Base-by-base conservation (phyloP, 2,888 invertebrate genomes). In the Prenolepis imparis region DNA sequence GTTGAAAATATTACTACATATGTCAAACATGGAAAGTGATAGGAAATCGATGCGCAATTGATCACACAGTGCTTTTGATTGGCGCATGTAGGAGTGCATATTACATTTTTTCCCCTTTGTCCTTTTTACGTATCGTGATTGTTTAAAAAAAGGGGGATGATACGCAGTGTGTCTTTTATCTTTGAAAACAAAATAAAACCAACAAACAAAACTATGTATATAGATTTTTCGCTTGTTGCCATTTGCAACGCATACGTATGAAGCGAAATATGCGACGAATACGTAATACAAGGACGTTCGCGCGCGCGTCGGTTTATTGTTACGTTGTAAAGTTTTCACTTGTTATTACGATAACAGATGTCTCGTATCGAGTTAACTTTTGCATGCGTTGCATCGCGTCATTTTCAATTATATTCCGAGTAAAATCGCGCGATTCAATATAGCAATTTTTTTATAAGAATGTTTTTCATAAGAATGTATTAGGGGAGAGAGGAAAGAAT, bases 11-110 rank as follows among this genome's bases (percentile, higher is more conserved):
- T 41, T 6, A 24, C 18, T 39, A 36, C 28, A 52, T 8, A 66
- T n/a, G 36, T 11, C 48, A n/a, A n/a, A 55, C 6, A 9, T 64
- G 21, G 52, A 15, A 39, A 61, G 24, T 61, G 48, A 75, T 39
- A 21, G 61, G 75, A 48, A 28, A 74, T 81, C 63, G 39, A 81
- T 74, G 61, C 8, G n/a, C 67, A 18, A 67, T 77, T 77, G 77
- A 9, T 55, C n/a, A 39, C 66, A 77, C 67, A 39, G 67, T n/a
- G 28, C n/a, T n/a, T 55, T 66, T 55, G 52, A 77, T 36, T 39
- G 24, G 67, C 52, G n/a, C 52, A 15, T 48, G 63, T 44, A 61
- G 61, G 18, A 21, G 18, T 3, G 15, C 63, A 44, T 57, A 63
- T 75, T 39, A n/a, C 18, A 9, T 41, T 24, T 77, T 74, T 39